phyloP scores from a whole-genome alignment of 1,140 invertebrate genomes.

The Leguminivora glycinivorella region DNA sequence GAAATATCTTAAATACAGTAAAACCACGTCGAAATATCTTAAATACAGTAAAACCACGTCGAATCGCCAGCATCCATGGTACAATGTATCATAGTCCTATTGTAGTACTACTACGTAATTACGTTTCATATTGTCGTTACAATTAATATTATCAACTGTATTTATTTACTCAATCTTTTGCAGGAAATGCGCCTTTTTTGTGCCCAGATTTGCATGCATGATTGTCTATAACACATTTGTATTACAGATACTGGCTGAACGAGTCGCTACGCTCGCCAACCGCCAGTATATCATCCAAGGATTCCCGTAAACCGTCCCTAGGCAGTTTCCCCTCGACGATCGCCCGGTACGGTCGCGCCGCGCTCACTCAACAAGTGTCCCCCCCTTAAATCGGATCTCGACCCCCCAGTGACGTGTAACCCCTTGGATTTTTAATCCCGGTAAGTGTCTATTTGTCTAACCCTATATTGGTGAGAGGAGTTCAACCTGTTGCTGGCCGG shows the following conservation, averaged over 20 bases:
- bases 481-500: not conserved
- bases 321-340: constrained; percentile 4
- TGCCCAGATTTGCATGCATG: no score
- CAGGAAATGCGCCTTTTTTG: no score
- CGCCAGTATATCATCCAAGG: not conserved
- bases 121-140: no score
- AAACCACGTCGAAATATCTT: no score
- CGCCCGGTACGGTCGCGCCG: not conserved
- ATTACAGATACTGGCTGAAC: not conserved
- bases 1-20: no score
- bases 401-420: not conserved
- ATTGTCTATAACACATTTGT: no score
- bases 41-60: no score
- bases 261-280: not conserved
- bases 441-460: not conserved
- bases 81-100: no score
- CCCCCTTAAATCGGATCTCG: not conserved
- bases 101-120: no score
- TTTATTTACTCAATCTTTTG: no score
- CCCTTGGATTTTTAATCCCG: not conserved
- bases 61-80: no score
- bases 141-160: no score
- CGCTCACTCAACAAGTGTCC: not conserved
- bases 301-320: constrained; percentile 17
- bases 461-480: not conserved